Evolutionary conservation across 2,888 invertebrate genomes (phyloP).

Genomic region (Lymantria dispar): DNA sequence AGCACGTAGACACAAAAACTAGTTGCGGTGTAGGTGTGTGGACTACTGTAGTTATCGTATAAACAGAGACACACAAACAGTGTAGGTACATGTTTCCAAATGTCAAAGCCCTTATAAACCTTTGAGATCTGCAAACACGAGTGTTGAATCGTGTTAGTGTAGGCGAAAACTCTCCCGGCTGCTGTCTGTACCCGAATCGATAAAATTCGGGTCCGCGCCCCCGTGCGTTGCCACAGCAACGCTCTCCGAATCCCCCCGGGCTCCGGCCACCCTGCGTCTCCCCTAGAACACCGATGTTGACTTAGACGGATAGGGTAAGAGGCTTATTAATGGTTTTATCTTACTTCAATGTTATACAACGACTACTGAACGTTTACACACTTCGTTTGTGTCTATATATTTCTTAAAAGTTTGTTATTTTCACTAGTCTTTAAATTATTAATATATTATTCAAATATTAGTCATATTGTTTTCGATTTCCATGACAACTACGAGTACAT

Average conservation of each 20-base stretch:
- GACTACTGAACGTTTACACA: conserved; percentile 2
- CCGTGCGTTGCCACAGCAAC: conserved; percentile 72
- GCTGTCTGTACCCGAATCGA: conserved; percentile 80
- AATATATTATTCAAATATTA: no score
- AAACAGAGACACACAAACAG: conserved; percentile 53
- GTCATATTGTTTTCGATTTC: no score
- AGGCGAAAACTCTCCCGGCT: conserved; percentile 71
- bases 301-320: conserved; percentile 82
- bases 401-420: no score
- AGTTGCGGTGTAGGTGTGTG: conserved; percentile 36
- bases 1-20: conserved; percentile 38
- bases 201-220: conserved; percentile 81
- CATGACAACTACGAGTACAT: no score
- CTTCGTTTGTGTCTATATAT: no score
- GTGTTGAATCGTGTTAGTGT: conserved; percentile 76
- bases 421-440: no score
- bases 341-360: conserved; percentile 62
- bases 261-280: conserved; percentile 53
- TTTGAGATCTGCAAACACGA: conserved; percentile 76
- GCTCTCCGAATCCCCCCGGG: conserved; percentile 51
- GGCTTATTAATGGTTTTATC: conserved; percentile 82
- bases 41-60: conserved; percentile 29
- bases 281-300: conserved; percentile 78
- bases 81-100: conserved; percentile 56
- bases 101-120: conserved; percentile 76